phyloP scores from a whole-genome alignment of 92 coral and sea anemone species.

The Siderastrea radians region DNA sequence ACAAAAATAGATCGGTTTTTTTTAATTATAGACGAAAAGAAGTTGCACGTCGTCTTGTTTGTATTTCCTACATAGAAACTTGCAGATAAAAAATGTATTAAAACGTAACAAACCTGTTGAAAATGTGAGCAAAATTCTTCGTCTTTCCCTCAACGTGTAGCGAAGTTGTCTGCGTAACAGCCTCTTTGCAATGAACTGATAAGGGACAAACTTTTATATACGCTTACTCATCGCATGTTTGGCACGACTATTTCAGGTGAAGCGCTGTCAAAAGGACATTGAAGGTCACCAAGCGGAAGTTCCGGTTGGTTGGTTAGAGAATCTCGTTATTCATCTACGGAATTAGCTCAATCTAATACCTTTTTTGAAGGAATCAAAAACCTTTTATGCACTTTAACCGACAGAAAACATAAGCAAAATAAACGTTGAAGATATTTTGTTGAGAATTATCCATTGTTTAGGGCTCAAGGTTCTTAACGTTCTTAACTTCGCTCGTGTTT shows the following conservation, averaged over 20 bases:
- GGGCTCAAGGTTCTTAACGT: not conserved
- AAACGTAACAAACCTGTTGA: not conserved
- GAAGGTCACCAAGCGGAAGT: slow-evolving; percentile 36
- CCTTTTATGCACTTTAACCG: not conserved
- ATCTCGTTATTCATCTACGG: not conserved
- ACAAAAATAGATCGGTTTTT: too few species aligned
- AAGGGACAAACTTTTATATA: not conserved
- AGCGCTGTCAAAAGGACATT: slow-evolving; percentile 10
- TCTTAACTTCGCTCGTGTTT: not conserved
- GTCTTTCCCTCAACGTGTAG: not conserved
- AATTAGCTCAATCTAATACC: not conserved
- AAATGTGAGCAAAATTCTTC: not conserved
- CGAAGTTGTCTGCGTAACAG: not conserved
- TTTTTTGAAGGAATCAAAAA: not conserved
- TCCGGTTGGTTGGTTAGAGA: not conserved
- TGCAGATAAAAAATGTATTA: not conserved
- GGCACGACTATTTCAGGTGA: not conserved
- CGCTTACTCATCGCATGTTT: not conserved
- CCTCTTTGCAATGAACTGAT: not conserved
- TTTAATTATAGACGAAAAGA: too few species aligned
- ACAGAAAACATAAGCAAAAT: not conserved
- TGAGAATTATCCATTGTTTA: not conserved
- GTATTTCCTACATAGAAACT: not conserved
- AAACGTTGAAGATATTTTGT: not conserved
- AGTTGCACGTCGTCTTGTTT: too few species aligned